These are phyloP conservation scores for Rhinoderma darwinii DNA, from an alignment of 2,113 vertebrate species.

Conservation along the genomic window DNA sequence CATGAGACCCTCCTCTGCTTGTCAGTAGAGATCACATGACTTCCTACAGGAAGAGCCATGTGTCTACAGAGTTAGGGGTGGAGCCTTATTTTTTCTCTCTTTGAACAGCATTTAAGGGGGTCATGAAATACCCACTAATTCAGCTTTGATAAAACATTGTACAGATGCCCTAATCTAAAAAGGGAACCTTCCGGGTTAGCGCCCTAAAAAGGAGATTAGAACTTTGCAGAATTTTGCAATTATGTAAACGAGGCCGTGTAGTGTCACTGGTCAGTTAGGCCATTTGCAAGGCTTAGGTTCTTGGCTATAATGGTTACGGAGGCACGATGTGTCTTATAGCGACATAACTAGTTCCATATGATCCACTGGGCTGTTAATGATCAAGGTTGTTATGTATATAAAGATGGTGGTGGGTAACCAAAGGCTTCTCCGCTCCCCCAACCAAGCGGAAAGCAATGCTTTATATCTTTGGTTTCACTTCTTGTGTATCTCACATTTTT, in stretches of 20 bases:
- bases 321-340: background rate
- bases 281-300: background rate
- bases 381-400: background rate
- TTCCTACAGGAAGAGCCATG: background rate
- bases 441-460: background rate
- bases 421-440: background rate
- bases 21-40: background rate
- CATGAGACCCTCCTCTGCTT: background rate
- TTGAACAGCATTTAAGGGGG: background rate
- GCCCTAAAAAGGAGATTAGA: too few species aligned
- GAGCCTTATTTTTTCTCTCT: background rate
- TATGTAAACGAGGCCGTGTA: background rate
- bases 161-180: background rate
- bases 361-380: background rate
- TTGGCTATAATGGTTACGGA: background rate
- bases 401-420: background rate
- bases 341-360: background rate
- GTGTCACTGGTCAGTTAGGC: too few species aligned
- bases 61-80: background rate
- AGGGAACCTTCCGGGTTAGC: background rate
- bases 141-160: too few species aligned
- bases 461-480: slow-evolving; percentile 65
- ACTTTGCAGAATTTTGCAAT: background rate
- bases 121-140: background rate
- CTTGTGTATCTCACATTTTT: slow-evolving; percentile 56